A percentile compares a stretch with the other conserved stretches of the same genome.
Evolutionary conservation across 1,140 invertebrate species (phyloP).

Genomic region (Bombus soroeensis): DNA sequence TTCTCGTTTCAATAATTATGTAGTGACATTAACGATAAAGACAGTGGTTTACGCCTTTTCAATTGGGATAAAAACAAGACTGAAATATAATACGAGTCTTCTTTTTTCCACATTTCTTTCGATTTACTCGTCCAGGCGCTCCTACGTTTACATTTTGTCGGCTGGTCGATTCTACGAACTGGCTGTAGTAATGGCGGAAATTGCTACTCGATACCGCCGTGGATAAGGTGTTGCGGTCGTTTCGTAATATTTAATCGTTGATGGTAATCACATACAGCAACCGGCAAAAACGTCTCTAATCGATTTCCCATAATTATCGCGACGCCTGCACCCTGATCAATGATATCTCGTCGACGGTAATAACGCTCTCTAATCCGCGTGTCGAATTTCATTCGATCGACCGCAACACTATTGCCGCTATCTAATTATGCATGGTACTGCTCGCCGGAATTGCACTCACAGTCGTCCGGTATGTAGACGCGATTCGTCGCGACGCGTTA

Average conservation of each 20-base stretch:
- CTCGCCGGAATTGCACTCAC: background rate
- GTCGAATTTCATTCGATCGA: conserved; percentile 30
- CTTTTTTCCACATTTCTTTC: too few relatives aligned
- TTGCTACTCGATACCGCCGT: background rate
- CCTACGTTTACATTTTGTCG: too few relatives aligned
- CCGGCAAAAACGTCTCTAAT: background rate
- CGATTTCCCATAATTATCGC: conserved; percentile 31
- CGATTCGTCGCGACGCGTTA: conserved; percentile 23
- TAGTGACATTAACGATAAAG: too few relatives aligned
- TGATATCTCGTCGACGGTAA: background rate
- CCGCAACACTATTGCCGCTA: conserved; percentile 6
- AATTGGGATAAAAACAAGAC: too few relatives aligned
- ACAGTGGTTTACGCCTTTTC: too few relatives aligned
- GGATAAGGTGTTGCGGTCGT: background rate
- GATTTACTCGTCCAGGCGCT: background rate
- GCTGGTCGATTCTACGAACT: background rate
- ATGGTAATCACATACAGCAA: background rate
- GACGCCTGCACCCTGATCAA: background rate
- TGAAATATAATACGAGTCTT: too few relatives aligned
- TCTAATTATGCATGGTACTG: conserved; percentile 25
- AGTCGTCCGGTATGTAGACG: background rate
- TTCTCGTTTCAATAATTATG: too few relatives aligned
- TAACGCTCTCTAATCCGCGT: conserved; percentile 23
- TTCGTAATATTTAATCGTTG: conserved; percentile 28
- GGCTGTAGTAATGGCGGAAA: conserved; percentile 3